These are phyloP conservation scores for Callocephalon fimbriatum DNA, from an alignment of 2,113 vertebrate genomes.

Conservation along the genomic window DNA sequence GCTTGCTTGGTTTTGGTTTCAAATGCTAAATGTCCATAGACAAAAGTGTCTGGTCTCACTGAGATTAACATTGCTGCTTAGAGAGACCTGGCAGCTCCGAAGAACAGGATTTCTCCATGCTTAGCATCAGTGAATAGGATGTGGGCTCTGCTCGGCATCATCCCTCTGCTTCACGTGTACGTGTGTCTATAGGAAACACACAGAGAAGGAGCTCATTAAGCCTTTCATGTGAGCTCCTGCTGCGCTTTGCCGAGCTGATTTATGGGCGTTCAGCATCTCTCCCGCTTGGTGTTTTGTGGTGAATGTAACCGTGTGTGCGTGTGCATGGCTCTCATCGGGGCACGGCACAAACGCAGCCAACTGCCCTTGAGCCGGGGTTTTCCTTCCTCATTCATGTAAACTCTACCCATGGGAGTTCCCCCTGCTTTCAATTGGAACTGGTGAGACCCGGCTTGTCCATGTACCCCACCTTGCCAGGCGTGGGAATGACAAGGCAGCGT, in stretches of 20 bases:
- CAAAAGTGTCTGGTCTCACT: rapidly evolving
- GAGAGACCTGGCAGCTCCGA: not conserved
- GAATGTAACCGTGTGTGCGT: not conserved
- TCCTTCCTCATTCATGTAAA: not conserved
- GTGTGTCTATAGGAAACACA: rapidly evolving
- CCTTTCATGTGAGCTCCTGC: rapidly evolving
- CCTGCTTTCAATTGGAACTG: not conserved
- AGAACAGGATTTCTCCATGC: not conserved
- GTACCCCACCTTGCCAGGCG: not conserved
- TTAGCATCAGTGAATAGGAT: rapidly evolving
- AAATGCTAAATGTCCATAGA: not conserved
- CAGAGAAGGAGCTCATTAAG: not conserved
- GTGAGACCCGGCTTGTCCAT: not conserved
- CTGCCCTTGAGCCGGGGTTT: not conserved
- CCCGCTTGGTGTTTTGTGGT: not conserved
- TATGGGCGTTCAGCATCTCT: not conserved
- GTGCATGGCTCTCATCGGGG: not conserved
- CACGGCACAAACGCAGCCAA: not conserved
- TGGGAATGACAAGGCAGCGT: slow-evolving; percentile 20
- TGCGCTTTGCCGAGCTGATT: not conserved
- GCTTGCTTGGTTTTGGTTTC: not conserved
- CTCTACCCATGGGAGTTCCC: not conserved
- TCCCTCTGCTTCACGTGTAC: rapidly evolving
- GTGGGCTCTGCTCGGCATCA: not conserved
- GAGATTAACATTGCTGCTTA: not conserved